These are phyloP conservation scores for Euwallacea similis DNA, from an alignment of 1,140 invertebrate genomes.

Conservation along the genomic window DNA sequence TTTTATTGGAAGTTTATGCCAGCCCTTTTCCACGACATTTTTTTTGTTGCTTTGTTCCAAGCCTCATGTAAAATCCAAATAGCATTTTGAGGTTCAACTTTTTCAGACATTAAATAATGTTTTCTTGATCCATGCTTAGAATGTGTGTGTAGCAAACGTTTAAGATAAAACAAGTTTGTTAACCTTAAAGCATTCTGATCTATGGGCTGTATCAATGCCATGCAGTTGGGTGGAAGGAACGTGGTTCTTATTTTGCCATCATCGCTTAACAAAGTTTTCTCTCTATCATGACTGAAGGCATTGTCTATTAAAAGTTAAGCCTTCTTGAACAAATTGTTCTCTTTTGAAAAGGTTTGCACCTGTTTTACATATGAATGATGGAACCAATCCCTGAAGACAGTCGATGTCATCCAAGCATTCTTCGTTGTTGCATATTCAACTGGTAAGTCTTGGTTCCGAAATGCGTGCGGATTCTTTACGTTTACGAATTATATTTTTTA, in stretches of 20 bases:
- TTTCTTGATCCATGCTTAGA: neutral
- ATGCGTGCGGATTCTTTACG: too few species aligned
- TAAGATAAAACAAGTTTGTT: neutral
- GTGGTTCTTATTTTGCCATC: neutral
- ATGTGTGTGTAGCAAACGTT: neutral
- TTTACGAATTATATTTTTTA: too few species aligned
- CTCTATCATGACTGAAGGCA: neutral
- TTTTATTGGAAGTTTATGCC: neutral
- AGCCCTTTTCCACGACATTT: neutral
- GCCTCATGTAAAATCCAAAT: neutral
- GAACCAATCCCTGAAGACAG: neutral
- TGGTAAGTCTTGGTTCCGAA: too few species aligned
- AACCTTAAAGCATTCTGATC: neutral
- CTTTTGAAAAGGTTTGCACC: neutral
- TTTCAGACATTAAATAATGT: neutral
- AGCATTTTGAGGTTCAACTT: neutral
- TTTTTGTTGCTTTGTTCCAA: neutral
- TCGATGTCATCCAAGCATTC: constrained; percentile 3
- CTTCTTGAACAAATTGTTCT: neutral
- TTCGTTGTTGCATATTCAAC: neutral
- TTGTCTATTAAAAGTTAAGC: neutral
- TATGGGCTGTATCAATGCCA: neutral
- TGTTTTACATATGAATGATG: neutral
- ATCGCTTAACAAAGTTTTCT: neutral
- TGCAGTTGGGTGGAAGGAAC: neutral